Percentiles rank a stretch among this genome's conserved stretches.
Conservation (phyloP, 1,140 invertebrate species). For the Sinonovacula constricta region DNA sequence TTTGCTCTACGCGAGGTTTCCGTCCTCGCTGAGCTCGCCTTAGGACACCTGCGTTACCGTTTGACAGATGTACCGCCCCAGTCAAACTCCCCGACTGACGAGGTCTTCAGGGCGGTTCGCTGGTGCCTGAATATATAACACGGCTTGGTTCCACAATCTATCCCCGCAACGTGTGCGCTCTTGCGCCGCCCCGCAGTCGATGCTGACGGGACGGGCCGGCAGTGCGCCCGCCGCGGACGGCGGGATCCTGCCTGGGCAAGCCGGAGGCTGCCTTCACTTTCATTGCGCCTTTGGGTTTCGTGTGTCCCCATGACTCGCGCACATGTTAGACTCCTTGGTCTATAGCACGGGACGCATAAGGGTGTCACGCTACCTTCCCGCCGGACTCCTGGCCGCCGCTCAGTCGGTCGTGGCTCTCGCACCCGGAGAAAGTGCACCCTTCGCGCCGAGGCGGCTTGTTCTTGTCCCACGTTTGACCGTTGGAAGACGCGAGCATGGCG, state of each 20-base stretch:
- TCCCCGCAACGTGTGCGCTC: constrained; percentile 85
- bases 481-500: constrained; percentile 25
- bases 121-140: constrained; percentile 56
- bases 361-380: constrained; percentile 42
- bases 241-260: constrained; percentile 68
- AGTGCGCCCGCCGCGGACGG: constrained; percentile 79
- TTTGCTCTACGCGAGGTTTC: constrained; percentile 91
- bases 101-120: constrained; percentile 83
- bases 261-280: constrained; percentile 80
- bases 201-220: constrained; percentile 77
- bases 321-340: constrained; percentile 94
- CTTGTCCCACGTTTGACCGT: neutral
- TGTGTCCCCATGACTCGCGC: constrained; percentile 86
- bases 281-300: constrained; percentile 84
- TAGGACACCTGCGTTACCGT: constrained; percentile 92
- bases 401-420: constrained; percentile 58
- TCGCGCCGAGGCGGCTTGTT: constrained; percentile 7
- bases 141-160: constrained; percentile 51
- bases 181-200: constrained; percentile 81
- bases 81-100: constrained; percentile 89
- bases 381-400: constrained; percentile 52
- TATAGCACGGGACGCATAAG: constrained; percentile 95
- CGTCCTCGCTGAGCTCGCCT: constrained; percentile 90
- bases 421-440: constrained; percentile 50
- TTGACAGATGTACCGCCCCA: constrained; percentile 90